Evolutionary conservation across 2,797 vertebrate genomes (phyloP).

Genomic region (Poecilia wingei): DNA sequence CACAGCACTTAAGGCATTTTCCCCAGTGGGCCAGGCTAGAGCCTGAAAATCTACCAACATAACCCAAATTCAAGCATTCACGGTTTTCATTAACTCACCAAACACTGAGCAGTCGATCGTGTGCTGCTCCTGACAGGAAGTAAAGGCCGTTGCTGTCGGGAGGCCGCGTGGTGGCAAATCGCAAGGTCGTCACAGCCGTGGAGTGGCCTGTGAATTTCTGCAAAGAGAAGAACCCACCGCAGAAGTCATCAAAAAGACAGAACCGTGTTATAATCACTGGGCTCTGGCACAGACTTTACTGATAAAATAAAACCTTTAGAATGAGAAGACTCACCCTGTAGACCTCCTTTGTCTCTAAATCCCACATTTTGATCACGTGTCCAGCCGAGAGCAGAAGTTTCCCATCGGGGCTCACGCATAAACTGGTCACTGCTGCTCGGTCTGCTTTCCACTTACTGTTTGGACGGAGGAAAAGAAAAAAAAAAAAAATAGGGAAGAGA

Average conservation of each 20-base stretch:
- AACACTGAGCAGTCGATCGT: slow-evolving; percentile 93
- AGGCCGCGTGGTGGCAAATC: slow-evolving; percentile 89
- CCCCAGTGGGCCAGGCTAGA: background rate
- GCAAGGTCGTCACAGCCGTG: slow-evolving; percentile 90
- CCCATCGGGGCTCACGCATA: slow-evolving; percentile 96
- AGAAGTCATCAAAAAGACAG: background rate
- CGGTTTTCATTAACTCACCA: slow-evolving; percentile 83
- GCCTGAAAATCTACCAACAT: background rate
- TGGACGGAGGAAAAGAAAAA: background rate
- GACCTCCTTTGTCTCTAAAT: slow-evolving; percentile 96
- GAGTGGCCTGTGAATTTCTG: slow-evolving; percentile 98
- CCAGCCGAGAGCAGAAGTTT: slow-evolving; percentile 95
- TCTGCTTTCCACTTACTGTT: slow-evolving; percentile 98
- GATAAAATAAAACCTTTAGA: background rate
- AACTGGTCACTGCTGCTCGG: slow-evolving; percentile 87
- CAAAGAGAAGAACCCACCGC: slow-evolving; percentile 11
- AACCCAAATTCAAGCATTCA: too few species aligned
- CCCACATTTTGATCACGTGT: slow-evolving; percentile 96
- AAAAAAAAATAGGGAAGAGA: background rate
- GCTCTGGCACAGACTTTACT: background rate
- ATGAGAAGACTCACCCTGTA: slow-evolving; percentile 88
- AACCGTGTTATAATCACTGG: too few species aligned
- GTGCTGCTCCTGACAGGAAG: slow-evolving; percentile 93
- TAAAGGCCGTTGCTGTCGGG: slow-evolving; percentile 92
- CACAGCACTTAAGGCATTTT: background rate